Evolutionary conservation across 2,797 vertebrate genomes (phyloP).

Genomic region (Chanos chanos): DNA sequence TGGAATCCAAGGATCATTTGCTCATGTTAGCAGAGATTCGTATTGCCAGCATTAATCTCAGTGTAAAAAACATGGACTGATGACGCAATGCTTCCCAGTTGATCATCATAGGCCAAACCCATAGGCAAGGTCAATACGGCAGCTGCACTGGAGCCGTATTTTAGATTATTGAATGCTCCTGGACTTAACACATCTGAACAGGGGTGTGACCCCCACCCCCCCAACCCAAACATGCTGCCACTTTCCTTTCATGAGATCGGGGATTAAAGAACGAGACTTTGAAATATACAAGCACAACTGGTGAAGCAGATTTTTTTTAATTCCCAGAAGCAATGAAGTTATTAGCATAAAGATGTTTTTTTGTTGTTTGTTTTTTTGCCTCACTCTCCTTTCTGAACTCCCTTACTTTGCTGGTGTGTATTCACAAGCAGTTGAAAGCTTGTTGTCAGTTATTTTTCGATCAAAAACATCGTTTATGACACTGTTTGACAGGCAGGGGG

Average conservation of each 20-base stretch:
- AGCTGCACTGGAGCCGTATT: neutral
- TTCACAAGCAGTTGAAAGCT: no score
- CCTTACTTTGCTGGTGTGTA: no score
- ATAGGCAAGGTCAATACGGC: slow-evolving; percentile 30
- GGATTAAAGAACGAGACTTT: neutral
- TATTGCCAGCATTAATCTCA: slow-evolving; percentile 20
- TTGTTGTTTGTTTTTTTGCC: neutral
- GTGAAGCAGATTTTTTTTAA: neutral
- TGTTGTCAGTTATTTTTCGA: no score
- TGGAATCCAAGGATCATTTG: neutral
- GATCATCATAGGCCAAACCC: slow-evolving; percentile 34
- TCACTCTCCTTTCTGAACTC: no score
- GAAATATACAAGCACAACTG: neutral
- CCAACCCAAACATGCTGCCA: neutral
- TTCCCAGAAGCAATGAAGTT: neutral
- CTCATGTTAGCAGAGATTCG: slow-evolving; percentile 6
- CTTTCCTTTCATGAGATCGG: neutral
- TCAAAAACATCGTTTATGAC: no score
- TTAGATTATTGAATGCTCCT: neutral
- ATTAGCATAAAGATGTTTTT: neutral
- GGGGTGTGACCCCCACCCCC: neutral
- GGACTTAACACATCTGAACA: slow-evolving; percentile 16
- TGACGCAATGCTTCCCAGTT: slow-evolving; percentile 40
- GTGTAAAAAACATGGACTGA: slow-evolving; percentile 24
- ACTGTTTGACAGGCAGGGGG: no score